phyloP scores from a whole-genome alignment of 2,797 vertebrate genomes.

The Pseudomugil tenellus region DNA sequence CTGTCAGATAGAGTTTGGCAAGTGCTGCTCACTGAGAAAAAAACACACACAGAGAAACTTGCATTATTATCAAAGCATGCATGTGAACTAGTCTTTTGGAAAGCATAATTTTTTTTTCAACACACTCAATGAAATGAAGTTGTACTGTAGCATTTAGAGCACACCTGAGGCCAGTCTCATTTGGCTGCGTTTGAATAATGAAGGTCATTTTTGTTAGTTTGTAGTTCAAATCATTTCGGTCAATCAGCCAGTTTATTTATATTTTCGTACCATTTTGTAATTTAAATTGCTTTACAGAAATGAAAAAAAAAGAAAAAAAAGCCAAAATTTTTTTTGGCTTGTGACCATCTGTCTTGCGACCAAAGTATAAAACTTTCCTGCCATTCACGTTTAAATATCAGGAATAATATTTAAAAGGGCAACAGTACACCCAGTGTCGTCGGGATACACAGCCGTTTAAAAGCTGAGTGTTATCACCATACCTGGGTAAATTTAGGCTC shows the following conservation, averaged over 20 bases:
- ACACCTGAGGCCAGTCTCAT: background rate
- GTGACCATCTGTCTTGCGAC: no score
- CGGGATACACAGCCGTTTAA: no score
- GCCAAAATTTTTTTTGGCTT: no score
- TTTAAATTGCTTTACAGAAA: background rate
- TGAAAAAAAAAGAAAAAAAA: background rate
- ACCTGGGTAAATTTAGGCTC: no score
- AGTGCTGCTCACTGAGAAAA: constrained; percentile 62
- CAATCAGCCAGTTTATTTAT: background rate
- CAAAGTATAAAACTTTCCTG: no score
- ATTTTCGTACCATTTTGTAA: background rate
- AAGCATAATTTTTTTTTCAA: background rate
- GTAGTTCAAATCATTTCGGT: background rate
- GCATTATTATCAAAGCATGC: background rate
- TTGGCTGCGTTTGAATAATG: background rate
- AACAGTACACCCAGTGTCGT: no score
- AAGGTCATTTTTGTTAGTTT: background rate
- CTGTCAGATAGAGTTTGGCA: constrained; percentile 61
- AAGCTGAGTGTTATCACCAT: no score
- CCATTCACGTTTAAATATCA: no score
- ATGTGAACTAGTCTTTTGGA: background rate
- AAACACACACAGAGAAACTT: constrained; percentile 29
- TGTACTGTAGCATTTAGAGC: background rate
- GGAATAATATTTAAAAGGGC: no score
- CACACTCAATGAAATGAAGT: background rate